These are phyloP conservation scores for Tychaedon coryphoeus DNA, from an alignment of 2,113 vertebrate genomes.

Conservation along the genomic window DNA sequence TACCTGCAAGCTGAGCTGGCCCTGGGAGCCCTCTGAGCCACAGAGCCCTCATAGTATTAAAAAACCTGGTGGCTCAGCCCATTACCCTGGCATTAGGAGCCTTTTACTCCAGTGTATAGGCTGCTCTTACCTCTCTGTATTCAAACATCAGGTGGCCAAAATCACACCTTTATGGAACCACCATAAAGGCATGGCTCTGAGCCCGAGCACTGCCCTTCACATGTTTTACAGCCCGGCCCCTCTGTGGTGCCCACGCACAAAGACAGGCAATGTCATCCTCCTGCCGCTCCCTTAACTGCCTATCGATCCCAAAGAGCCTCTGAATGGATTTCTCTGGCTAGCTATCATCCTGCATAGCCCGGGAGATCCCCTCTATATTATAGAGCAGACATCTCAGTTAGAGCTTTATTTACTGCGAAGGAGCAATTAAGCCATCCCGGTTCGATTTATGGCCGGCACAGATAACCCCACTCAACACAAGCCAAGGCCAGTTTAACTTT, in stretches of 20 bases:
- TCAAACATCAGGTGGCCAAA: not conserved
- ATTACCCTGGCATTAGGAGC: accelerated
- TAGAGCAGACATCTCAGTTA: not conserved
- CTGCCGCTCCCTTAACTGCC: not conserved
- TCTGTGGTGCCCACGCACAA: not conserved
- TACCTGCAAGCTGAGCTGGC: not conserved
- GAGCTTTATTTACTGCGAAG: conserved; percentile 31
- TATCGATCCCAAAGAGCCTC: conserved; percentile 36
- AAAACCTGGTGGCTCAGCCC: not conserved
- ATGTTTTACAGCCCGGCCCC: not conserved
- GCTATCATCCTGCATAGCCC: not conserved
- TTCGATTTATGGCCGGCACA: not conserved
- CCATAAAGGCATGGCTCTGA: not conserved
- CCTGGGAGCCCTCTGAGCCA: not conserved
- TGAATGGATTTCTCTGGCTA: not conserved
- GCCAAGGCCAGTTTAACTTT: not conserved
- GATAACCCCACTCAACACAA: not conserved
- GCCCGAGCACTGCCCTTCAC: accelerated
- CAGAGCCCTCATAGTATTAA: not conserved
- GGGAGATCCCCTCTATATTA: not conserved
- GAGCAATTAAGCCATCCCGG: not conserved
- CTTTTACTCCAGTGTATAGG: accelerated
- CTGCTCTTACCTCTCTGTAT: not conserved
- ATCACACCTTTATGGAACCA: not conserved
- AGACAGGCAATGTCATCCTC: conserved; percentile 29